A percentile compares a stretch with the other conserved stretches of the same genome.
Evolutionary conservation across 2,113 vertebrate genomes (phyloP).

Genomic region (Todiramphus saurophagus): DNA sequence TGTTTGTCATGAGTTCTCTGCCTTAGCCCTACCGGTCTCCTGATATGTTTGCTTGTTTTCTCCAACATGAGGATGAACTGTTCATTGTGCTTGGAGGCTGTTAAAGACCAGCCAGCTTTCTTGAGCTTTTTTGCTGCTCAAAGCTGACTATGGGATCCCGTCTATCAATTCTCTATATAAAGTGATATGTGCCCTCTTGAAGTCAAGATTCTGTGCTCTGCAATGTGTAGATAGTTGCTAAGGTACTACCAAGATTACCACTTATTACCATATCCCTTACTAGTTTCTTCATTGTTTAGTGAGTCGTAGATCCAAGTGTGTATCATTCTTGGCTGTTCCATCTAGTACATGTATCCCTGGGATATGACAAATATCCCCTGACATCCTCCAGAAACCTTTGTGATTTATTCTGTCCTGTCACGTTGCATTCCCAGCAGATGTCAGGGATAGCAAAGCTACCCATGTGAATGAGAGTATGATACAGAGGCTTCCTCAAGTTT

Average conservation of each 20-base stretch:
- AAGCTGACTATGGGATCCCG: background rate
- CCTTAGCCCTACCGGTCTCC: background rate
- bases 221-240: background rate
- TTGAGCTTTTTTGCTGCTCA: background rate
- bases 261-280: background rate
- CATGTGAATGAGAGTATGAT: fast-evolving
- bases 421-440: background rate
- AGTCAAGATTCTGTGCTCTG: background rate
- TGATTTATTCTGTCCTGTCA: background rate
- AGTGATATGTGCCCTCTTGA: background rate
- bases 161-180: background rate
- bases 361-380: background rate
- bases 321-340: background rate
- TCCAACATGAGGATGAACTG: background rate
- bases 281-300: background rate
- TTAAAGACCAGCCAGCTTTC: background rate
- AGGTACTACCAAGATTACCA: background rate
- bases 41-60: background rate
- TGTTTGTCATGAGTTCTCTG: background rate
- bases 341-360: background rate
- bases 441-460: background rate
- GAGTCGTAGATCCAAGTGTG: background rate
- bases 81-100: background rate
- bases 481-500: background rate
- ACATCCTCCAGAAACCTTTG: background rate